A percentile compares a stretch with the other conserved stretches of the same genome.
Conservation (phyloP, 2,888 invertebrate genomes). For the Stratiomys singularior region DNA sequence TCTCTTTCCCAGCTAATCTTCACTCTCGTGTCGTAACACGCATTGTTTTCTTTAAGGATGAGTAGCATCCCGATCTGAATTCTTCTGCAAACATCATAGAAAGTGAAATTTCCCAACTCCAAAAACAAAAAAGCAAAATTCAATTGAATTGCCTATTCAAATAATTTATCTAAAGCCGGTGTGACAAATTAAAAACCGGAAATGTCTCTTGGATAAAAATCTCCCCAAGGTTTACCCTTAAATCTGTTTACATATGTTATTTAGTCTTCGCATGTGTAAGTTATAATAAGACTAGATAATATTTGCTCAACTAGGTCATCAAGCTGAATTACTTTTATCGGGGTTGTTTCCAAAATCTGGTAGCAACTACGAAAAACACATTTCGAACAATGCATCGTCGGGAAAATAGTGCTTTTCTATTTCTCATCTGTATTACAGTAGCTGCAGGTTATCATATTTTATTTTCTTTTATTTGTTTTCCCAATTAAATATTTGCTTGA, state of each 20-base stretch:
- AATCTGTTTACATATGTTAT: conserved; percentile 25
- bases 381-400: not conserved
- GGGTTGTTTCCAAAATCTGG: conserved; percentile 4
- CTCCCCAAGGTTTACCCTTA: not conserved
- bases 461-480: conserved; percentile 49
- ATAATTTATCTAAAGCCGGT: not conserved
- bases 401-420: conserved; percentile 15
- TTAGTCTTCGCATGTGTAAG: conserved; percentile 6
- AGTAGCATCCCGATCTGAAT: too few relatives aligned
- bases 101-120: too few relatives aligned
- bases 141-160: not conserved
- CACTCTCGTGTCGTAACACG: too few relatives aligned
- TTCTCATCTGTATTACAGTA: conserved; percentile 41
- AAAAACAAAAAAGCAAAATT: too few relatives aligned
- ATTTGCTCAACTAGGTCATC: conserved; percentile 18
- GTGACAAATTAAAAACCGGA: conserved; percentile 16
- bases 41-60: too few relatives aligned
- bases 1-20: too few relatives aligned
- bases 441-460: conserved; percentile 41
- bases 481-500: conserved; percentile 49
- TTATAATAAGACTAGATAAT: conserved; percentile 20
- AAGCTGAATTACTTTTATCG: conserved; percentile 1
- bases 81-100: too few relatives aligned
- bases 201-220: conserved; percentile 1
- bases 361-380: conserved; percentile 21